phyloP scores from a whole-genome alignment of 2,113 vertebrate species.

The cattle (Bos taurus) region ARS-UCD2.0 NC_037329.1:96582501-96583000 shows the following conservation, averaged over 20 bases:
- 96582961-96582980: background rate
- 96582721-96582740: background rate
- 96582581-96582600: constrained; percentile 27
- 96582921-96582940: background rate
- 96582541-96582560: background rate
- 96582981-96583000: background rate
- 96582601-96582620: background rate
- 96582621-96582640: constrained; percentile 16
- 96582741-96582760: background rate
- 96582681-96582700: background rate
- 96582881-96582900: background rate
- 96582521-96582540: background rate
- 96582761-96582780: background rate
- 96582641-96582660: background rate
- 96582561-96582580: constrained; percentile 12
- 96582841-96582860: background rate
- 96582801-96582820: background rate
- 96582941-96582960: background rate
- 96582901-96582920: background rate
- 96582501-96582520: background rate
- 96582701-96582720: background rate
- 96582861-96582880: background rate
- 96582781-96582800: background rate
- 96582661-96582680: background rate
- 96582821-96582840: background rate